Evolutionary conservation across 2,113 vertebrate genomes (phyloP).

Genomic region (Pimephales promelas): DNA sequence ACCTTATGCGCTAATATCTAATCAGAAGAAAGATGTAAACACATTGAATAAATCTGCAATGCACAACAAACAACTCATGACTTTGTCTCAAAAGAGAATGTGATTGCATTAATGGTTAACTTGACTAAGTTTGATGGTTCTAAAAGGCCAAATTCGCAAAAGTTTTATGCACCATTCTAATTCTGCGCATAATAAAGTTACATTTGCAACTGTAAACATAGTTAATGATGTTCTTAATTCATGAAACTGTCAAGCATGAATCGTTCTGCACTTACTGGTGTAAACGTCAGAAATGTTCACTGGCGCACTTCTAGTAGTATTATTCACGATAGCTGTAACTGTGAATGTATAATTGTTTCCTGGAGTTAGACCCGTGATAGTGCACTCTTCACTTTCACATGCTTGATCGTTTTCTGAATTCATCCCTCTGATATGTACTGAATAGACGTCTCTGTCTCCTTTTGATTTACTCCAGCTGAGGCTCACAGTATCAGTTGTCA

Average conservation of each 20-base stretch:
- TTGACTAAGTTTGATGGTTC: background rate
- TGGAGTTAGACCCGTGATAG: constrained; percentile 9
- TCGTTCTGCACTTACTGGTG: constrained; percentile 53
- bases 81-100: background rate
- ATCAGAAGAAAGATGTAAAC: background rate
- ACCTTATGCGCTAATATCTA: background rate
- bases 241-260: too few species aligned
- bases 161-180: background rate
- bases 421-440: background rate
- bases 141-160: background rate
- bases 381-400: fast-evolving
- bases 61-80: background rate
- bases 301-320: constrained; percentile 18
- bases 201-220: background rate
- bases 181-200: background rate
- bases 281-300: background rate
- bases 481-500: background rate
- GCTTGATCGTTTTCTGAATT: fast-evolving
- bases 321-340: constrained; percentile 49
- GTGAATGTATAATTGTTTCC: constrained; percentile 32
- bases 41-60: background rate
- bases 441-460: constrained; percentile 36
- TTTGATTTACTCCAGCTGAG: constrained; percentile 46
- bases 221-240: background rate
- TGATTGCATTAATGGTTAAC: background rate